A percentile compares a stretch with the other conserved stretches of the same genome.
These are phyloP conservation scores for Laothoe populi DNA, from an alignment of 2,888 invertebrate genomes.

Conservation along the genomic window DNA sequence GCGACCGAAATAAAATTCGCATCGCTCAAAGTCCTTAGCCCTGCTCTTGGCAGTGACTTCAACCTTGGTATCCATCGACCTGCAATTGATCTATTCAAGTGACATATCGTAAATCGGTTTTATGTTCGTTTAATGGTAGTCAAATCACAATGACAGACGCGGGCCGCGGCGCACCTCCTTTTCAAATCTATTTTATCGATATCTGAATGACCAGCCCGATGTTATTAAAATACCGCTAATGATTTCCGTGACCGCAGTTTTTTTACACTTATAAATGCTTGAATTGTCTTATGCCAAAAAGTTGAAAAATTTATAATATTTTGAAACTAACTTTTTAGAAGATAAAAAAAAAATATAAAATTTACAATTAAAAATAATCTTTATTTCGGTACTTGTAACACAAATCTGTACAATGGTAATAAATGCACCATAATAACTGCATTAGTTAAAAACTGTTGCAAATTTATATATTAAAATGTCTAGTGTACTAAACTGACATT, in stretches of 20 bases:
- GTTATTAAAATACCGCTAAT: slow-evolving; percentile 59
- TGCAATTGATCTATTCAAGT: slow-evolving; percentile 66
- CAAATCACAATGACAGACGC: slow-evolving; percentile 55
- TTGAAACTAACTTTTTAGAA: too few relatives aligned
- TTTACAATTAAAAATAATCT: too few relatives aligned
- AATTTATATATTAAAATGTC: too few relatives aligned
- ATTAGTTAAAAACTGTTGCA: too few relatives aligned
- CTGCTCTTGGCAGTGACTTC: slow-evolving; percentile 72
- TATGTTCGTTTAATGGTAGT: slow-evolving; percentile 73
- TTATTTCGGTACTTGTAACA: too few relatives aligned
- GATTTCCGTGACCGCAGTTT: slow-evolving; percentile 61
- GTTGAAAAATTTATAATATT: too few relatives aligned
- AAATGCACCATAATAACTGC: too few relatives aligned
- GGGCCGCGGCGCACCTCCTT: slow-evolving; percentile 61
- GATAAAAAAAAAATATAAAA: too few relatives aligned
- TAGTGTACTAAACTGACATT: too few relatives aligned
- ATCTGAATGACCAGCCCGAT: slow-evolving; percentile 50
- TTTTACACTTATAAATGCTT: slow-evolving; percentile 23
- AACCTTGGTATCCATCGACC: slow-evolving; percentile 55
- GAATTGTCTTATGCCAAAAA: too few relatives aligned
- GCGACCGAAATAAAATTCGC: slow-evolving; percentile 1
- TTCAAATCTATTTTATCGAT: slow-evolving; percentile 56
- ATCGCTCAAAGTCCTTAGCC: slow-evolving; percentile 14
- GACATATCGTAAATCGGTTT: slow-evolving; percentile 66
- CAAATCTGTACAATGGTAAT: too few relatives aligned